Evolutionary conservation across 2,888 invertebrate genomes (phyloP), one percentile per base, ranked within the genome.

Genomic region (Tinea pellionella): DNA sequence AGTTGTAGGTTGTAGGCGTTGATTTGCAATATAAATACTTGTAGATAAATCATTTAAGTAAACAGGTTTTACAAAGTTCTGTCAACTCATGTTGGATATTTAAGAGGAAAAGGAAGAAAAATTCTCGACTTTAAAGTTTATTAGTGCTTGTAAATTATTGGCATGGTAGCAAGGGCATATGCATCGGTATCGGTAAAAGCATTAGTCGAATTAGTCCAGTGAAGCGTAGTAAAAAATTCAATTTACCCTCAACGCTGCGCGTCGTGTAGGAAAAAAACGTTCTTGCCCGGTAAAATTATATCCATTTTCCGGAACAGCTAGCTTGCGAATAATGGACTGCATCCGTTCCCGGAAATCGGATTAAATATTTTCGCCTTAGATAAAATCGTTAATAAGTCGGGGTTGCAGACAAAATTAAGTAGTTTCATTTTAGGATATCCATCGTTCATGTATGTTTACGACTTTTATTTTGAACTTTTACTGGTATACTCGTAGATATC

Each of bases 151-250:
- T n/a, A 37, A 2, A 12, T 16, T 57, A 57, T 57, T 57, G 57
- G 57, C 57, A 57, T 53, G 53, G 19, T 29, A 13, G 16, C 9
- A 13, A 57, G 29, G 71, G 71, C 78, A 77, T 56, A 41, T 79
- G 80, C 78, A 80, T 76, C 72, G 69, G 68, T 70, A 77, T 15
- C 60, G 41, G 56, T 83, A 83, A 85, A 73, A 73, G 80, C 81
- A 84, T 85, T 87, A 85, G 75, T 71, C 78, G 77, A 82, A 85
- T 85, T 85, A 86, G 78, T 78, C 75, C 78, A 74, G 67, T 79
- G 81, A 79, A 72, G 84, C 83, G 73, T 77, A 71, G 76, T 70
- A 76, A 83, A 85, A 85, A 85, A 86, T 83, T 83, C 80, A 87
- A 86, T 87, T 86, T 86, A 72, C 80, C 70, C 72, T 69, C 75